Base-by-base conservation (phyloP, 2,113 vertebrate species). In the Corydoras sp. region DNA sequence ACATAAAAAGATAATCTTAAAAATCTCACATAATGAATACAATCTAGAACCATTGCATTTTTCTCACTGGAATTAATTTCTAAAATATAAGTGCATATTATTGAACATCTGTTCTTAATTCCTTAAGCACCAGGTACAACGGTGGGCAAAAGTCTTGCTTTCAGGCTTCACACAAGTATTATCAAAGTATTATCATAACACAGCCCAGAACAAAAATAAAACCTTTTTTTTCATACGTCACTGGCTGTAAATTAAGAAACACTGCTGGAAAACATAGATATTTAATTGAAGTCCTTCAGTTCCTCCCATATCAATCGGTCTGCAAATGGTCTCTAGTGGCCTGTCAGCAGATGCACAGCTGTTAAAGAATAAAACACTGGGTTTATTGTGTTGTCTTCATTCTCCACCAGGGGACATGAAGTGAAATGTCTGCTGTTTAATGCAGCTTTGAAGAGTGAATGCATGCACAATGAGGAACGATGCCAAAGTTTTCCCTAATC, bases 351-450 rank as follows among this genome's bases (percentile, higher is more conserved):
- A 15, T 9, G 5, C 31, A 24, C 50, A 65, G 14, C 62, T 35
- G 56, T 54, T 67, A 18, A 67, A 14, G 30, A 73, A 58, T 9
- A 31, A 11, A 61, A 30, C 15, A 62, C 4, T 67, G 11, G 32
- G 14, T 12, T 32, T 18, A n/a, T 48, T 3, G 8, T 62, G 30
- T 30, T 32, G 29, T 54, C 58, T 67, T 59, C 15, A 24, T 73
- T 67, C 18, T 73, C 48, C 65, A n/a, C 43, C 35, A 18, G 56
- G 51, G 65, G 18, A 58, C 49, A 49, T 30, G n/a, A 15, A 24
- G 24, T 30, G 64, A 61, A 54, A 43, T 61, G 58, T 61, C 12
- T 61, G 31, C 35, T n/a, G 30, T 15, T 60, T 31, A 72, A 63
- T 58, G 18, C 9, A 72, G 48, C 15, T 5, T 24, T 54, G 15